A percentile compares a stretch with the other conserved stretches of the same genome.
Evolutionary conservation across 2,888 invertebrate genomes (phyloP).

Genomic region (Cheilosia vernalis): DNA sequence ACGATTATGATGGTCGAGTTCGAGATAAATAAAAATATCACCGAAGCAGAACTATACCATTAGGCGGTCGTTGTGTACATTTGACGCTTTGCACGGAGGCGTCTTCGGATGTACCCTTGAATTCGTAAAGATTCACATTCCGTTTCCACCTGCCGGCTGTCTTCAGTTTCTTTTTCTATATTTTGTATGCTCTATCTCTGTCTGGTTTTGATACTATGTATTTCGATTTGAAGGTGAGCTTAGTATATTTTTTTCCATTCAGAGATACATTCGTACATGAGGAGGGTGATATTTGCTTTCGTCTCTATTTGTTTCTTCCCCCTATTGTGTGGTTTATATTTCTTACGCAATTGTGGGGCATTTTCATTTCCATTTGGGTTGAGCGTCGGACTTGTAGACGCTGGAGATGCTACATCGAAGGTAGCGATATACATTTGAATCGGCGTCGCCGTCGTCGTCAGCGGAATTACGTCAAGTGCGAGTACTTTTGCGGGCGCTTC

Average conservation of each 20-base stretch:
- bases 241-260: constrained; percentile 45
- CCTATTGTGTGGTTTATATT: constrained; percentile 9
- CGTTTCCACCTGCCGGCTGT: constrained; percentile 40
- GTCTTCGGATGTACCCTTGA: constrained; percentile 46
- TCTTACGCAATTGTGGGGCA: constrained; percentile 45
- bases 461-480: constrained; percentile 35
- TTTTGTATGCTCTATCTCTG: constrained; percentile 17
- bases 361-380: constrained; percentile 32
- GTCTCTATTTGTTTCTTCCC: constrained; percentile 18
- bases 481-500: not conserved
- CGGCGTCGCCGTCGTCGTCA: constrained; percentile 12
- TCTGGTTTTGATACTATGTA: constrained; percentile 19
- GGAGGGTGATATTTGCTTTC: constrained; percentile 44
- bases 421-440: constrained; percentile 1
- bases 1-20: constrained; percentile 55
- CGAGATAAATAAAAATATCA: constrained; percentile 55
- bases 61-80: not conserved
- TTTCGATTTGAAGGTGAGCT: constrained; percentile 33
- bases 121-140: constrained; percentile 18
- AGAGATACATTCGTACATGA: constrained; percentile 18
- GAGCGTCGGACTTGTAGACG: constrained; percentile 4
- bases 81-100: constrained; percentile 9
- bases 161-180: constrained; percentile 26
- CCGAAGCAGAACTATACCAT: constrained; percentile 19
- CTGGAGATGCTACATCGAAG: not conserved